These are phyloP conservation scores for Tyrannus savana DNA, from an alignment of 2,113 vertebrate genomes.

Conservation along the genomic window DNA sequence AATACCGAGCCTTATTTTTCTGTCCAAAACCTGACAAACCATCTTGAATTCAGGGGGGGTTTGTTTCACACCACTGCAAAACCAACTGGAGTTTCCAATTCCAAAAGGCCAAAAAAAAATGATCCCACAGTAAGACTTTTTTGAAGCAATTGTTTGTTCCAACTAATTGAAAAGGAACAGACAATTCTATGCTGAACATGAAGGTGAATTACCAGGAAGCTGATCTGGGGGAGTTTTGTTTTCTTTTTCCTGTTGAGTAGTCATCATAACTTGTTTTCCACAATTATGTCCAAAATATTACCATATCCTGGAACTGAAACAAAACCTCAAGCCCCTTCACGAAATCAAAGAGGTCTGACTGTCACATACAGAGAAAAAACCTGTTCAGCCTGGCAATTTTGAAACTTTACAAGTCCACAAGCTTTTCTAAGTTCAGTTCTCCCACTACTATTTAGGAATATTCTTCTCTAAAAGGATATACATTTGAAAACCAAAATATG, in stretches of 20 bases:
- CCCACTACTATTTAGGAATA: background rate
- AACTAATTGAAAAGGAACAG: background rate
- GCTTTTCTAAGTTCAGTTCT: background rate
- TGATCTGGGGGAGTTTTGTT: background rate
- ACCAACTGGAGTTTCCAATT: background rate
- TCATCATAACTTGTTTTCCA: background rate
- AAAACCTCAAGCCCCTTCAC: background rate
- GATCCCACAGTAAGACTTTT: background rate
- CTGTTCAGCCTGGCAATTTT: background rate
- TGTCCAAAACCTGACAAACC: background rate
- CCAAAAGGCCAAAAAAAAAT: background rate
- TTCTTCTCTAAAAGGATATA: background rate
- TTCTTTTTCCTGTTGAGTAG: background rate
- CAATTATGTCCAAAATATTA: background rate
- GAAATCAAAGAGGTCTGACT: background rate
- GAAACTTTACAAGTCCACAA: background rate
- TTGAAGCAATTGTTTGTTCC: background rate
- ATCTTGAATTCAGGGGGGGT: background rate
- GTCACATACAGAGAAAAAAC: background rate
- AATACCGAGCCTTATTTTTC: background rate
- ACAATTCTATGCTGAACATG: rapidly evolving
- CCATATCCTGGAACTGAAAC: background rate
- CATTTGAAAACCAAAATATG: background rate
- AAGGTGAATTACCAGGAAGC: background rate
- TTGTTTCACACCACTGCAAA: background rate